Evolutionary conservation across 2,797 vertebrate species (phyloP).

Genomic region (Knipowitschia caucasica): DNA sequence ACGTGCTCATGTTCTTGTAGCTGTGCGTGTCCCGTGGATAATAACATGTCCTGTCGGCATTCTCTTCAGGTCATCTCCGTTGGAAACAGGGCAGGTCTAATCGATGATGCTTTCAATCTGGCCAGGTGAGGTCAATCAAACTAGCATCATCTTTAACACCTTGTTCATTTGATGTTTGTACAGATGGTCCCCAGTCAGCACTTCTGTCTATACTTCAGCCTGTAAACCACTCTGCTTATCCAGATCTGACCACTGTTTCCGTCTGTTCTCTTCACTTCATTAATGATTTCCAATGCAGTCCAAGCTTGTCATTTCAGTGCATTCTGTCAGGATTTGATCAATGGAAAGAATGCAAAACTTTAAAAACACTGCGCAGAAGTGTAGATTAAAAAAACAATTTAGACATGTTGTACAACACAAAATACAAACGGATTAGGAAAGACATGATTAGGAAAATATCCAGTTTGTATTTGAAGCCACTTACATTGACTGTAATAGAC

Average conservation of each 20-base stretch:
- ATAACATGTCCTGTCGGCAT: background rate
- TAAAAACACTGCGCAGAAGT: too few relatives aligned
- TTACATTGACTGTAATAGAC: background rate
- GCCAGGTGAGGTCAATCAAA: constrained; percentile 83
- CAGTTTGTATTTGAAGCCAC: background rate
- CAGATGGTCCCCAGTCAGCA: background rate
- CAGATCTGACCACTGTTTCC: constrained; percentile 10
- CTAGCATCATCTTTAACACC: background rate
- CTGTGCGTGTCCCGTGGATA: background rate
- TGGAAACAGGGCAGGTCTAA: constrained; percentile 93
- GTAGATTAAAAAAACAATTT: background rate
- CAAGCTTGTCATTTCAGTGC: constrained; percentile 9
- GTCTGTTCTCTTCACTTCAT: constrained; percentile 9
- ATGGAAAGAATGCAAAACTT: background rate
- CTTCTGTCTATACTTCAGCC: constrained; percentile 12
- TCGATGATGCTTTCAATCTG: constrained; percentile 95
- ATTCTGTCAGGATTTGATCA: background rate
- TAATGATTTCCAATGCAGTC: constrained; percentile 5
- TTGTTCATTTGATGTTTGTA: constrained; percentile 7
- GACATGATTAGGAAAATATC: too few relatives aligned
- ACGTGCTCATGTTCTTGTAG: background rate
- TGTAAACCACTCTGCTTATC: constrained; percentile 6
- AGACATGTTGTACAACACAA: background rate
- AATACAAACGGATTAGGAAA: too few relatives aligned
- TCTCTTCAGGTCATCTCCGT: constrained; percentile 86